These are phyloP conservation scores for Nomada goodeniana DNA, from an alignment of 2,888 invertebrate genomes.

Conservation along the genomic window DNA sequence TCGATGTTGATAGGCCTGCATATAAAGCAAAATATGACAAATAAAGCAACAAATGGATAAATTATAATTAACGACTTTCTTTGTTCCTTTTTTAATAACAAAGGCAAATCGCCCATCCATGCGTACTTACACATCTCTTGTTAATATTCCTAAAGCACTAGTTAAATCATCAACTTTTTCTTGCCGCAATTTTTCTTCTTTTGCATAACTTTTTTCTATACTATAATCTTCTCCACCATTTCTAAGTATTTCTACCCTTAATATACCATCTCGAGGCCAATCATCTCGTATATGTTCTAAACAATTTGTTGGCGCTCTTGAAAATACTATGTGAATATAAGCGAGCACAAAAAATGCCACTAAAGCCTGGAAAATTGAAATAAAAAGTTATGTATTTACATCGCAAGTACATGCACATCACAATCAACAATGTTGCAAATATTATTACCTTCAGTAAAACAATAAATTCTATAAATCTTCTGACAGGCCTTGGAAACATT, in stretches of 20 bases:
- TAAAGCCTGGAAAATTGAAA: slow-evolving; percentile 87
- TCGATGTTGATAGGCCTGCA: slow-evolving; percentile 89
- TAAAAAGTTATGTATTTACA: slow-evolving; percentile 1
- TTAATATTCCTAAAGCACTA: slow-evolving; percentile 87
- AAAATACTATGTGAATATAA: slow-evolving; percentile 98
- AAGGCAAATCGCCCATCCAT: background rate
- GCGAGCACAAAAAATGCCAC: slow-evolving; percentile 95
- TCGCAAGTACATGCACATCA: background rate
- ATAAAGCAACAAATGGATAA: slow-evolving; percentile 19
- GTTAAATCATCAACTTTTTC: slow-evolving; percentile 87
- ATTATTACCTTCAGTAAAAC: slow-evolving; percentile 89
- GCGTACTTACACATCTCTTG: slow-evolving; percentile 87
- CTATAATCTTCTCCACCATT: slow-evolving; percentile 90
- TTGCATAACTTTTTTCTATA: slow-evolving; percentile 93
- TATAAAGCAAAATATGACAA: slow-evolving; percentile 71
- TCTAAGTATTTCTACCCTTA: slow-evolving; percentile 94
- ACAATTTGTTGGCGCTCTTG: slow-evolving; percentile 96
- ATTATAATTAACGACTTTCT: slow-evolving; percentile 28
- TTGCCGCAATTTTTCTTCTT: slow-evolving; percentile 90
- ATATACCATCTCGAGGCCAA: slow-evolving; percentile 98
- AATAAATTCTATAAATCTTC: slow-evolving; percentile 93
- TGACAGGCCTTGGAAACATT: slow-evolving; percentile 92
- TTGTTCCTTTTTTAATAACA: slow-evolving; percentile 18
- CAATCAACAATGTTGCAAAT: background rate
- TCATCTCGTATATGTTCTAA: slow-evolving; percentile 93